These are phyloP conservation scores for Hofmannophila pseudospretella DNA, from an alignment of 2,888 invertebrate genomes.

Conservation along the genomic window DNA sequence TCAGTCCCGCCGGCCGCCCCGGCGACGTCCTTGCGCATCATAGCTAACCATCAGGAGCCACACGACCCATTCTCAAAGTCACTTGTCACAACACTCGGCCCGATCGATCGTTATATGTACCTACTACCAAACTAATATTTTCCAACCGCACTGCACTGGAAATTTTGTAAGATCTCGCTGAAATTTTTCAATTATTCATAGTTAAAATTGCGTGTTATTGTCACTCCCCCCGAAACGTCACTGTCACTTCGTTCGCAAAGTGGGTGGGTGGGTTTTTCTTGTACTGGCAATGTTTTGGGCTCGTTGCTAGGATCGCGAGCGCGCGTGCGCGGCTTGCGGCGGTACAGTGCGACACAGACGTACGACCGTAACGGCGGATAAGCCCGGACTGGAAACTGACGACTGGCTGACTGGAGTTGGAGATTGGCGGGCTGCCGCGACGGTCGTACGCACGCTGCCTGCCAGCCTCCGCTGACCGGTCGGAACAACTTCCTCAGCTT, in stretches of 20 bases:
- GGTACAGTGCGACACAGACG: constrained; percentile 22
- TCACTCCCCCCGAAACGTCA: constrained; percentile 66
- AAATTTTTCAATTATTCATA: constrained; percentile 6
- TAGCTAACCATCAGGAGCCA: constrained; percentile 41
- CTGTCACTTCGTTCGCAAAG: constrained; percentile 59
- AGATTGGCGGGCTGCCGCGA: constrained; percentile 13
- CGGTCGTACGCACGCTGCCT: constrained; percentile 11
- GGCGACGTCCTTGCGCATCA: constrained; percentile 62
- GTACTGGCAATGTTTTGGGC: constrained; percentile 34
- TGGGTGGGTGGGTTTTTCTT: constrained; percentile 49
- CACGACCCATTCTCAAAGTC: constrained; percentile 40
- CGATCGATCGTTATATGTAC: constrained; percentile 36
- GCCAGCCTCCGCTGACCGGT: constrained; percentile 26
- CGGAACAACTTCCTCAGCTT: constrained; percentile 33
- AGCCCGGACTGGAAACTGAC: constrained; percentile 60
- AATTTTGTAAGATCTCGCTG: constrained; percentile 7
- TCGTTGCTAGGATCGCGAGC: constrained; percentile 36
- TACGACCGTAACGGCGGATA: constrained; percentile 37
- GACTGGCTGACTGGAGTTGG: too few species aligned
- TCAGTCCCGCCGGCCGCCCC: constrained; percentile 53
- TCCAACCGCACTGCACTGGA: constrained; percentile 27
- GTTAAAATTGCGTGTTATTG: constrained; percentile 43
- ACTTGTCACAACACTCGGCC: constrained; percentile 20
- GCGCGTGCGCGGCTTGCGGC: constrained; percentile 60
- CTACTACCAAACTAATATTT: too few species aligned